phyloP scores from a whole-genome alignment of 2,888 invertebrate species.

The Polymixis flavicincta region DNA sequence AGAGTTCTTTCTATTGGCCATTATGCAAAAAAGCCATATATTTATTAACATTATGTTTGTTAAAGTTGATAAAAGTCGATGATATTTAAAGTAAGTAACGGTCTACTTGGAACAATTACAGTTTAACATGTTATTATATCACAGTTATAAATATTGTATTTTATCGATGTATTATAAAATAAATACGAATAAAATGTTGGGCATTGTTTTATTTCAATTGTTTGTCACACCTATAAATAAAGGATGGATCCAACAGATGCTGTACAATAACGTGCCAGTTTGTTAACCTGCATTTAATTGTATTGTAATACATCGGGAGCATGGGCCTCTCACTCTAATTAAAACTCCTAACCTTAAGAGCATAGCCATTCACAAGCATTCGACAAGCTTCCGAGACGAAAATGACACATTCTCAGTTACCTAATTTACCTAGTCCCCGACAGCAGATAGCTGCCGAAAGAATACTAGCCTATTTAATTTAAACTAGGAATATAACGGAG shows the following conservation, averaged over 20 bases:
- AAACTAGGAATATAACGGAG: too few relatives aligned
- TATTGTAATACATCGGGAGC: too few relatives aligned
- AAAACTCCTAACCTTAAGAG: not conserved
- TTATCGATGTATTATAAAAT: constrained; percentile 84
- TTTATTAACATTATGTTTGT: constrained; percentile 69
- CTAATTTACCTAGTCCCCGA: not conserved
- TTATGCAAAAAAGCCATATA: constrained; percentile 49
- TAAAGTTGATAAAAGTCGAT: constrained; percentile 62
- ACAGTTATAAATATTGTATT: constrained; percentile 86
- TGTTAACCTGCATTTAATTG: too few relatives aligned
- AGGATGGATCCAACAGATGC: not conserved
- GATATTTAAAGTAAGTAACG: constrained; percentile 55
- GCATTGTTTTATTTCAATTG: constrained; percentile 47
- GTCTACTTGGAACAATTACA: constrained; percentile 61
- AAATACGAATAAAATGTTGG: constrained; percentile 71
- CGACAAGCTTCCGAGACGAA: not conserved
- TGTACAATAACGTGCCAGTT: not conserved
- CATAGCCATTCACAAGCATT: not conserved
- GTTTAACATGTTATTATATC: constrained; percentile 80
- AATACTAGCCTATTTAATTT: too few relatives aligned
- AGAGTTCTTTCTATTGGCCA: constrained; percentile 15
- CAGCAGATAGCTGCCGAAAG: not conserved
- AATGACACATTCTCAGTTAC: not conserved
- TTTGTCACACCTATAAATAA: not conserved
- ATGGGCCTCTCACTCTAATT: not conserved